Evolutionary conservation across 1,140 invertebrate species (phyloP).

Genomic region (Drosophila guanche): DNA sequence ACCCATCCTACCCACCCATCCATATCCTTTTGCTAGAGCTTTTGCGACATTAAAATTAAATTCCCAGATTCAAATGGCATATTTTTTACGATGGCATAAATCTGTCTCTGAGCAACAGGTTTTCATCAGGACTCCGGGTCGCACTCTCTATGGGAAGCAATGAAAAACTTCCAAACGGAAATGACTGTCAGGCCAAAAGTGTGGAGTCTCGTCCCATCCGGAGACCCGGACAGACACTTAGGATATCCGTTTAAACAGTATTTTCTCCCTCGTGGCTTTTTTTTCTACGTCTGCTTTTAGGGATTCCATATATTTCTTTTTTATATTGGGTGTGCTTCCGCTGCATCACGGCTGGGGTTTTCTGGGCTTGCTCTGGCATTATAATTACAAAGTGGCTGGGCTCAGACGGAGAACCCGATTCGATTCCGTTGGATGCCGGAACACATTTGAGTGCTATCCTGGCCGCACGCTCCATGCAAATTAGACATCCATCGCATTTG

Average conservation of each 20-base stretch:
- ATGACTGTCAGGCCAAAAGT: constrained; percentile 65
- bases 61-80: constrained; percentile 62
- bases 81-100: constrained; percentile 69
- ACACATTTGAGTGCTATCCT: constrained; percentile 8
- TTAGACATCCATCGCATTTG: constrained; percentile 38
- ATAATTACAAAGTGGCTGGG: constrained; percentile 48
- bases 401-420: constrained; percentile 5
- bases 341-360: constrained; percentile 10
- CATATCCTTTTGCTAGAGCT: constrained; percentile 19
- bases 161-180: constrained; percentile 66
- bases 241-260: constrained; percentile 64
- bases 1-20: background rate
- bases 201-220: constrained; percentile 28
- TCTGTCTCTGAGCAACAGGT: constrained; percentile 62
- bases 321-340: background rate
- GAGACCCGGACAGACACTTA: constrained; percentile 55
- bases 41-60: constrained; percentile 57
- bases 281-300: constrained; percentile 17
- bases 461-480: constrained; percentile 28
- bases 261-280: constrained; percentile 24
- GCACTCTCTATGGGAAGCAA: constrained; percentile 37
- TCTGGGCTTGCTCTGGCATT: constrained; percentile 18
- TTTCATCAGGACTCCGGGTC: constrained; percentile 8
- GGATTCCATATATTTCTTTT: constrained; percentile 19
- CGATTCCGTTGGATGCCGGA: constrained; percentile 2